Base-by-base conservation (phyloP, 2,113 vertebrate genomes). In the Rhabdornis inornatus region DNA sequence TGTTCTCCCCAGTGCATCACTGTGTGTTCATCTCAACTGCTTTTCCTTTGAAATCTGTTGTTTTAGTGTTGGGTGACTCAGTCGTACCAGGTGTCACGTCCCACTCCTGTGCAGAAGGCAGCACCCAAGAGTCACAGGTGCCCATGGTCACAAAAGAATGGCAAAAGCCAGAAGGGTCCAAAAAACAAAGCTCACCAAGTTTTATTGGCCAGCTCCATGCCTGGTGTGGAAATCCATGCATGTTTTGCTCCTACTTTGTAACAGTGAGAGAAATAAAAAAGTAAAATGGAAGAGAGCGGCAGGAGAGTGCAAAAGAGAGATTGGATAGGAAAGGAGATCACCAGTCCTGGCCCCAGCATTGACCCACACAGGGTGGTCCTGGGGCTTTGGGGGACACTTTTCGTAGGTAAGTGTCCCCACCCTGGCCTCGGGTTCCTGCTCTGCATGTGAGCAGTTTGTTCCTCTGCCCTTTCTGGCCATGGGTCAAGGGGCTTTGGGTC, bases 201-300 rank as follows among this genome's bases (percentile, higher is more conserved):
- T n/a, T n/a, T 30, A 40, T 4, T 35, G 53, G 28, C 45, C 61
- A 47, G 0, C 45, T 68, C 45, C 68, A 24, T 13, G 1, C 23
- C 2, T 2, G 4, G 27, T 0, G 4, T 39, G 69, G 45, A 30
- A 52, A 60, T 13, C 0, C 0, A 10, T 0, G 0, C 17, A 1
- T 2, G 23, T 7, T 66, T 28, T 25, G 5, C 27, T 28, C 33
- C 28, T 13, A 1, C 7, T 3, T 53, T 22, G n/a, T 60, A 15
- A 50, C 0, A 14, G 37, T 30, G 69, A 60, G 53, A 60, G 61
- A 47, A 82, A 89, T 12, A 17, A 21, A 81, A 60, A 37, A n/a
- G 28, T 7, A 2, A 53, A 27, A 25, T 18, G 9, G 18, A 52
- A n/a, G 53, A 53, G 61, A n/a, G n/a, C 30, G 45, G 52, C 14